Base-by-base conservation (phyloP, 1,140 invertebrate genomes). In the Mya arenaria region DNA sequence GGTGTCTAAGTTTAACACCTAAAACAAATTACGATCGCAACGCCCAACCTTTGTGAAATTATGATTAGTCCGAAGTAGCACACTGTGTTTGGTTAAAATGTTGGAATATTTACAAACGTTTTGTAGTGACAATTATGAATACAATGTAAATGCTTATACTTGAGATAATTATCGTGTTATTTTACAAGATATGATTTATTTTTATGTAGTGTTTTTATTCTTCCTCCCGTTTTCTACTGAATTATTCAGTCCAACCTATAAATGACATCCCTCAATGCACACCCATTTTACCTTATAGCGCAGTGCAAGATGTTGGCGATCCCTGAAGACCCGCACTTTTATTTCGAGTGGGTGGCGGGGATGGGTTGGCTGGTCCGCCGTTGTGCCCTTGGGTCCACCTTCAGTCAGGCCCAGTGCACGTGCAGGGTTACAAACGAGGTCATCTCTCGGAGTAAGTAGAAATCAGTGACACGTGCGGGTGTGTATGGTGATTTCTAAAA, bases 321-420 rank as follows among this genome's bases (percentile, higher is more conserved):
- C 19, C 66, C 72, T 17, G 62, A 37, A 30, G 56, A 82, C 25
- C 25, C 4, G 17, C 68, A 52, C 52, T 72, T 72, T 32, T 82
- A 73, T 60, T 82, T 82, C 25, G 79, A 82, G 44, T 15, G 56
- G 6, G 60, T 82, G n/a, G 56, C 68, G 6, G 79, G 79, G 10
- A 44, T 82, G 44, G 79, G 79, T 10, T 73, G 37, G 79, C 36
- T 82, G 30, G 34, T 82, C 37, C 69, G 79, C 32, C 34, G 19
- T 41, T 79, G 75, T 39, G 44, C 75, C 2, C 63, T 13, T 10
- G 75, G 75, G 5, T 58, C 65, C 10, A 79, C 36, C 30, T 79
- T 79, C 30, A 28, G 69, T 15, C 75, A 68, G 30, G 23, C 25
- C 6, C 41, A 25, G 23, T 79, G 75, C 48, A 58, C 52, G n/a